Evolutionary conservation across 2,888 invertebrate genomes (phyloP).

Genomic region (Oasisia sp.): DNA sequence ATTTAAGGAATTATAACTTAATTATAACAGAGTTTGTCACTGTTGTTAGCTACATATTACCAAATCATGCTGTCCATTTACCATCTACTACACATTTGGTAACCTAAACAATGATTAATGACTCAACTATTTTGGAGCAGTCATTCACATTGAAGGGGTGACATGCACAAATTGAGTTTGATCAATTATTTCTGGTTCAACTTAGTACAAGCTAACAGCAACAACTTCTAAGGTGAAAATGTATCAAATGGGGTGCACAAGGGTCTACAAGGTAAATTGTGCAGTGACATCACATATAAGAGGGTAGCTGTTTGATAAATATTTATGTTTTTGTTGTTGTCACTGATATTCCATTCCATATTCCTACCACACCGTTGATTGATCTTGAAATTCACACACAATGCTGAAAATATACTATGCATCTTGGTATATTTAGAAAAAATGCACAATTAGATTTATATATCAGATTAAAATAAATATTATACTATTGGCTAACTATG

Average conservation of each 20-base stretch:
- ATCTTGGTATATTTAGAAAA: not conserved
- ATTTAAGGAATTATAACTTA: no score
- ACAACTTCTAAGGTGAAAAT: not conserved
- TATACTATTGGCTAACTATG: no score
- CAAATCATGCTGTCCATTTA: not conserved
- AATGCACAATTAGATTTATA: not conserved
- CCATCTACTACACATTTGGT: not conserved
- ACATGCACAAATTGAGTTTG: not conserved
- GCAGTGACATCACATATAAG: constrained; percentile 3
- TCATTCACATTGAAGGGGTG: not conserved
- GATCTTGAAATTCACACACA: no score
- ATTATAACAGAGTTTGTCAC: not conserved
- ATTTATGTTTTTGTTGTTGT: not conserved
- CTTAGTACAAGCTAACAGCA: constrained; percentile 12
- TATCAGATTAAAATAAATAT: no score
- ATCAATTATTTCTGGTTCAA: not conserved
- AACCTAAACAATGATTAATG: not conserved
- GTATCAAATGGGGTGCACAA: not conserved
- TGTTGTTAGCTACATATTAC: not conserved
- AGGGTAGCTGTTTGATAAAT: not conserved
- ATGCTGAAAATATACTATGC: not conserved
- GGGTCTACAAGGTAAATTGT: not conserved
- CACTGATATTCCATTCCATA: not conserved
- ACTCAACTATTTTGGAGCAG: not conserved
- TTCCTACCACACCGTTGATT: no score